Evolutionary conservation across 2,113 vertebrate genomes (phyloP).

Genomic region (Symphodus melops): DNA sequence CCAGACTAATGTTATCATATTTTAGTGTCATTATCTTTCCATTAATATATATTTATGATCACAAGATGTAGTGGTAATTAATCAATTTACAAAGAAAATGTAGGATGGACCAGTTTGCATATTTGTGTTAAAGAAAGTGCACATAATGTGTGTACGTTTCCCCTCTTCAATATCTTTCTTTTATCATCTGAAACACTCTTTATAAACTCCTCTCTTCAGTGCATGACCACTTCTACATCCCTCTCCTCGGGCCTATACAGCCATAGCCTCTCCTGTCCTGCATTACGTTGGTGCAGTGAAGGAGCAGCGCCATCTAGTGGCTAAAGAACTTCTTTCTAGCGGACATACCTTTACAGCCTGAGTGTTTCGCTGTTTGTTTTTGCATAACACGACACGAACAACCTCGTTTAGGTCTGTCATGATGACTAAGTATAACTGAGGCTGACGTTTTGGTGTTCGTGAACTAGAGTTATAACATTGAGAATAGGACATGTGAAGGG

Average conservation of each 20-base stretch:
- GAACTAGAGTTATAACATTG: no score
- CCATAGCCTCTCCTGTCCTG: background rate
- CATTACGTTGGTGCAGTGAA: background rate
- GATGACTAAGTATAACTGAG: no score
- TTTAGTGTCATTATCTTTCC: no score
- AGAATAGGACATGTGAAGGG: no score
- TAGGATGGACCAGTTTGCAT: background rate
- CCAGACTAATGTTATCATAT: no score
- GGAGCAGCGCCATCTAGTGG: conserved; percentile 54
- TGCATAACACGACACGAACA: no score
- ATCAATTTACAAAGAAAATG: background rate
- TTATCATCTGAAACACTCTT: background rate
- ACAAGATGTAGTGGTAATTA: background rate
- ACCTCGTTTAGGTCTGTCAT: no score
- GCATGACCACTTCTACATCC: background rate
- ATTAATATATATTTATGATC: no score
- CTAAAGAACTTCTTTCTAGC: background rate
- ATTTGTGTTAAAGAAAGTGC: no score
- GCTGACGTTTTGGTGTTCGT: no score
- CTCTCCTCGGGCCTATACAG: background rate
- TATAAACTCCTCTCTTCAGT: background rate
- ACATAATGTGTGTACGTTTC: background rate
- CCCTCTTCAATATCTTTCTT: background rate
- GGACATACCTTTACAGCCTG: background rate
- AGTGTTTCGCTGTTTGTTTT: background rate